Percentiles rank a stretch among this genome's conserved stretches.
These are phyloP conservation scores for Aurelia sp. DNA, from an alignment of 30 jellyfish, hydroid and myxozoan genomes.

Conservation along the genomic window DNA sequence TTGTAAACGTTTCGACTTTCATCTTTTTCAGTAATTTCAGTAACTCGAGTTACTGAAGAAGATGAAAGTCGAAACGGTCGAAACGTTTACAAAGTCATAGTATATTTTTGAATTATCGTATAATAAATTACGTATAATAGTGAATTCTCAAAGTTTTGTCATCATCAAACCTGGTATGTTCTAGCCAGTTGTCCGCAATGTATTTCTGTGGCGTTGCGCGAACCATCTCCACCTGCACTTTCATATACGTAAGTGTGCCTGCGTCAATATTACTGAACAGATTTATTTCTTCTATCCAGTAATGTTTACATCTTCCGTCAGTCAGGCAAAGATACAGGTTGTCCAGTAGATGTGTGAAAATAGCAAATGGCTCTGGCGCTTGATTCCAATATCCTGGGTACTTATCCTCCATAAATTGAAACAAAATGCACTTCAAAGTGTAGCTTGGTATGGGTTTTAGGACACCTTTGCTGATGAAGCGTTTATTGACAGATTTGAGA, in stretches of 20 bases:
- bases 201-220: slow-evolving; percentile 11
- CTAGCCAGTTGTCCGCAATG: slow-evolving; percentile 44
- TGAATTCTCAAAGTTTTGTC: too few species aligned
- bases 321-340: slow-evolving; percentile 5
- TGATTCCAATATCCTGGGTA: neutral
- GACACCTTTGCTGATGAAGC: slow-evolving; percentile 12
- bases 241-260: neutral
- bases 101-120: too few species aligned
- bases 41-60: too few species aligned
- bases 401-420: slow-evolving; percentile 20
- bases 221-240: neutral
- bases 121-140: too few species aligned
- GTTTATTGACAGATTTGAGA: slow-evolving; percentile 24
- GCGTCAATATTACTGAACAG: neutral
- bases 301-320: slow-evolving; percentile 23
- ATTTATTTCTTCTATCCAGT: slow-evolving; percentile 44
- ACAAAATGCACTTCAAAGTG: slow-evolving; percentile 20
- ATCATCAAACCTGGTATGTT: neutral
- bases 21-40: too few species aligned
- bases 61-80: too few species aligned
- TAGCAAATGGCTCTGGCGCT: neutral
- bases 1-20: too few species aligned
- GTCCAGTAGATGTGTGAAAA: slow-evolving; percentile 22
- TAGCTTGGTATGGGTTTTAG: slow-evolving; percentile 11
- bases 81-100: too few species aligned